Evolutionary conservation across 2,797 vertebrate genomes (phyloP).

Genomic region (Silurus aristotelis): DNA sequence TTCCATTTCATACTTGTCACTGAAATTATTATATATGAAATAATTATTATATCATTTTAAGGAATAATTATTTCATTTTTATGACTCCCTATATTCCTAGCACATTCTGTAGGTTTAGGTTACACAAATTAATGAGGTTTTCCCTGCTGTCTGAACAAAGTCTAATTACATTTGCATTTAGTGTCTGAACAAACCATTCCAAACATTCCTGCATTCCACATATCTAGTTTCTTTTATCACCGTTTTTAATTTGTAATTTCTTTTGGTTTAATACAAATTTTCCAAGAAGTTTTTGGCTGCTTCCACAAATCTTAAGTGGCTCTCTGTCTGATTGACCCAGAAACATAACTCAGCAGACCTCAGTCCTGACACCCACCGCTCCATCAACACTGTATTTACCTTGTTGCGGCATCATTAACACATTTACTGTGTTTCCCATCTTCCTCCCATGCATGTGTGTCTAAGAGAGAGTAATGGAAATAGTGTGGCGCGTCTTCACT

Average conservation of each 20-base stretch:
- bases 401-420: background rate
- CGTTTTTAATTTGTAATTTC: background rate
- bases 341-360: constrained; percentile 32
- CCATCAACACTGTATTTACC: constrained; percentile 27
- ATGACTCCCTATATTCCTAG: background rate
- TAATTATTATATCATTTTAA: too few relatives aligned
- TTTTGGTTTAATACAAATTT: background rate
- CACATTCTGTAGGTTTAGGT: background rate
- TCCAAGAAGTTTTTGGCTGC: constrained; percentile 1
- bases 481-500: constrained; percentile 23
- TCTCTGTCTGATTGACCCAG: constrained; percentile 9
- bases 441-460: background rate
- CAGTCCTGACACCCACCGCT: constrained; percentile 10
- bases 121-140: background rate
- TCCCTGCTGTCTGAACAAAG: background rate
- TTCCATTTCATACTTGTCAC: too few relatives aligned
- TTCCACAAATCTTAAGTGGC: background rate
- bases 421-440: constrained; percentile 15
- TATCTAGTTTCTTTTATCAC: background rate
- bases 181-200: background rate
- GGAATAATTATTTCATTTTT: background rate
- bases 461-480: constrained; percentile 27
- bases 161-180: background rate
- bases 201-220: background rate
- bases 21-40: too few relatives aligned